Percentiles rank a stretch among this genome's conserved stretches.
These are phyloP conservation scores for Acanthopleura granulata DNA, from an alignment of 2,888 invertebrate species.

Conservation along the genomic window DNA sequence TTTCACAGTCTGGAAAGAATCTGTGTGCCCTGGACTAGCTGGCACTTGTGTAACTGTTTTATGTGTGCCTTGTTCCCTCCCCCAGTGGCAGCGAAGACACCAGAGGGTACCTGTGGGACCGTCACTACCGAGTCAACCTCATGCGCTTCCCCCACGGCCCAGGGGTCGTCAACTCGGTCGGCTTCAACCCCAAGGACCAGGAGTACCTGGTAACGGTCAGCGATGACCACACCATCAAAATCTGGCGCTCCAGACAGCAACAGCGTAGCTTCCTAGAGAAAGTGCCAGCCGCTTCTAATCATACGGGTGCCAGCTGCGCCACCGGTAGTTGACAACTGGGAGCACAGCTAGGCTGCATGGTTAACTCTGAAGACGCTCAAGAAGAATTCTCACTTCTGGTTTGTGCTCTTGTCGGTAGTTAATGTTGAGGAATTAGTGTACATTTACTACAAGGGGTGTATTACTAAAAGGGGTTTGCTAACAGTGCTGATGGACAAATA, in stretches of 20 bases:
- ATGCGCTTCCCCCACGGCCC: slow-evolving; percentile 79
- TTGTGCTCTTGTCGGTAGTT: no score
- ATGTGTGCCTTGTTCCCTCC: slow-evolving; percentile 33
- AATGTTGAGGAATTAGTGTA: no score
- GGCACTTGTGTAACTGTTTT: no score
- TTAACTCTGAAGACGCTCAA: no score
- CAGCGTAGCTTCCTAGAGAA: neutral
- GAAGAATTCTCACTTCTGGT: no score
- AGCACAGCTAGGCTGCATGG: no score
- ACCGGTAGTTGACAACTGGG: slow-evolving; percentile 4
- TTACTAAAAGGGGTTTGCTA: no score
- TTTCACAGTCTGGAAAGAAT: no score
- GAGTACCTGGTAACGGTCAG: slow-evolving; percentile 87
- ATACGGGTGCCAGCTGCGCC: slow-evolving; percentile 3
- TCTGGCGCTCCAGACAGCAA: slow-evolving; percentile 69
- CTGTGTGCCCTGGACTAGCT: no score
- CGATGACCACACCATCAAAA: slow-evolving; percentile 83
- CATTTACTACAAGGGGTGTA: no score
- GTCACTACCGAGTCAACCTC: slow-evolving; percentile 83
- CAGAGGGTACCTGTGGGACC: slow-evolving; percentile 86
- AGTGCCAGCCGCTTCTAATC: neutral
- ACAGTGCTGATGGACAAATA: no score
- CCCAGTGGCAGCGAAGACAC: slow-evolving; percentile 85
- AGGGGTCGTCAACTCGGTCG: slow-evolving; percentile 87
- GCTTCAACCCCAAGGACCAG: slow-evolving; percentile 84